These are phyloP conservation scores for Diaphora mendica DNA, from an alignment of 2,888 invertebrate genomes.

Conservation along the genomic window DNA sequence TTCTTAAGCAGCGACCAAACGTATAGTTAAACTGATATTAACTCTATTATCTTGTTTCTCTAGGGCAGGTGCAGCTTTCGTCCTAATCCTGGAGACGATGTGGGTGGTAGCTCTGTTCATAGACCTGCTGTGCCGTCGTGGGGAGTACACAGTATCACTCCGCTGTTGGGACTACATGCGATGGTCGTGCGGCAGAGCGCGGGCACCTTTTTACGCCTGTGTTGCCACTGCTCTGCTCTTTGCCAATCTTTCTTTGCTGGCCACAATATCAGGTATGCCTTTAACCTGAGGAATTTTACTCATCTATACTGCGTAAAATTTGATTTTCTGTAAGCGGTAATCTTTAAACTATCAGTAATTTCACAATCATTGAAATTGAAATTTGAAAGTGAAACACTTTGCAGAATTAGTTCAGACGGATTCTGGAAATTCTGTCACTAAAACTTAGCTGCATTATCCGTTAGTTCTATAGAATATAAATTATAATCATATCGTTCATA, in stretches of 20 bases:
- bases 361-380: too few relatives aligned
- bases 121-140: slow-evolving; percentile 77
- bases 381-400: too few relatives aligned
- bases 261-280: slow-evolving; percentile 71
- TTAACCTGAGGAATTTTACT: background rate
- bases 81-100: slow-evolving; percentile 81
- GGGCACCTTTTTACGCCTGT: slow-evolving; percentile 81
- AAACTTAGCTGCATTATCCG: too few relatives aligned
- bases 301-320: background rate
- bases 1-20: too few relatives aligned
- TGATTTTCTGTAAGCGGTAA: background rate
- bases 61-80: slow-evolving; percentile 75
- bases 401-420: too few relatives aligned
- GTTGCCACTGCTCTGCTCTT: slow-evolving; percentile 79
- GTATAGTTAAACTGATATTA: background rate
- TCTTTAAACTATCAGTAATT: background rate
- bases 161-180: slow-evolving; percentile 82
- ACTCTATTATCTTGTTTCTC: slow-evolving; percentile 24
- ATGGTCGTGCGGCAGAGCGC: slow-evolving; percentile 80
- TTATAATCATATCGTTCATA: background rate
- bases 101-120: slow-evolving; percentile 82
- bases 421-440: too few relatives aligned
- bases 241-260: slow-evolving; percentile 74
- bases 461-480: too few relatives aligned
- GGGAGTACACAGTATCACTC: slow-evolving; percentile 77